A percentile compares a stretch with the other conserved stretches of the same genome.
phyloP scores from a whole-genome alignment of 2,797 vertebrate species.

The Adrianichthys oophorus region DNA sequence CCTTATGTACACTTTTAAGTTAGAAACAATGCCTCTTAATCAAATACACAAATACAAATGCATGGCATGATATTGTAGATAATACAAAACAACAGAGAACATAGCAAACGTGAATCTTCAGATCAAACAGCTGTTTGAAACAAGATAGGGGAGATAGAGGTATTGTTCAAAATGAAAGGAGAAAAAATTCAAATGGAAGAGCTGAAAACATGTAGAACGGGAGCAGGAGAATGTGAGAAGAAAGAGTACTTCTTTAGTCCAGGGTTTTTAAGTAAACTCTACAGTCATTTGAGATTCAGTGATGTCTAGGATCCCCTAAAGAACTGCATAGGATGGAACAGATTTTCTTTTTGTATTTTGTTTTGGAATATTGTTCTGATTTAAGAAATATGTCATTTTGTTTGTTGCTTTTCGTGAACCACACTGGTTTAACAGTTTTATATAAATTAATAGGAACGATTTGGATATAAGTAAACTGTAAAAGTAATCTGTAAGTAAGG shows the following conservation, averaged over 20 bases:
- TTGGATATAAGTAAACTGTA: too few relatives aligned
- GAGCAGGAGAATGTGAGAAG: conserved; percentile 22
- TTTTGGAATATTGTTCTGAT: too few relatives aligned
- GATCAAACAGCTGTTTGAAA: conserved; percentile 33
- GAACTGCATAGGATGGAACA: too few relatives aligned
- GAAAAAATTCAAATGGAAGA: conserved; percentile 4
- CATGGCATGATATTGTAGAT: conserved; percentile 50
- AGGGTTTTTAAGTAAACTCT: conserved; percentile 35
- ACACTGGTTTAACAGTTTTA: too few relatives aligned
- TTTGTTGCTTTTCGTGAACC: too few relatives aligned
- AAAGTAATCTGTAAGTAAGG: too few relatives aligned
- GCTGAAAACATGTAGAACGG: conserved; percentile 5
- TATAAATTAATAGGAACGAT: too few relatives aligned
- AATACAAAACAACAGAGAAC: conserved; percentile 54
- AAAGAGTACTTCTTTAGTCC: conserved; percentile 30
- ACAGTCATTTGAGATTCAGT: conserved; percentile 6
- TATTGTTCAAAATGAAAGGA: conserved; percentile 18
- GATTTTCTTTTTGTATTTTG: too few relatives aligned
- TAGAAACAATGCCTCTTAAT: conserved; percentile 66
- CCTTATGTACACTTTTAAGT: conserved; percentile 51
- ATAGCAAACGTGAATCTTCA: conserved; percentile 40
- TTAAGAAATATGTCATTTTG: too few relatives aligned
- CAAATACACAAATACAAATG: conserved; percentile 73
- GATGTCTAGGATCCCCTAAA: too few relatives aligned
- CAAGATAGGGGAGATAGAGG: conserved; percentile 3